A percentile compares a stretch with the other conserved stretches of the same genome.
Evolutionary conservation across 1,140 invertebrate genomes (phyloP).

Genomic region (Oedothorax gibbosus): DNA sequence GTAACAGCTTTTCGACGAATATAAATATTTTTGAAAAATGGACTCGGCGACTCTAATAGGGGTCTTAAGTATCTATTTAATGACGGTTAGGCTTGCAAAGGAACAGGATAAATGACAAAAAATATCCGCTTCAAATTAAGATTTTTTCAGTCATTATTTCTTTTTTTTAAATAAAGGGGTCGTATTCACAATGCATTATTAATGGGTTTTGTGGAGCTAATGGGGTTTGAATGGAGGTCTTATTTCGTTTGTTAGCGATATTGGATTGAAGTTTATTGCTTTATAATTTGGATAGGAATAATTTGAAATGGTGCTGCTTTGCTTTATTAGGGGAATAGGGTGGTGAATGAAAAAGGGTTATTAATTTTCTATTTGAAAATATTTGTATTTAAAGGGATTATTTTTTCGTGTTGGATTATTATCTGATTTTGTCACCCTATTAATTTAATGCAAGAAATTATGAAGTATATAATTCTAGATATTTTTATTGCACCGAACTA

Average conservation of each 20-base stretch:
- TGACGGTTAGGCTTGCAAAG: conserved; percentile 49
- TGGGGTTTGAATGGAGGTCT: background rate
- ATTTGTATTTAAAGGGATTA: too few relatives aligned
- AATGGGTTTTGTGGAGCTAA: background rate
- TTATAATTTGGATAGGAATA: background rate
- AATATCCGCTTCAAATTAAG: conserved; percentile 49
- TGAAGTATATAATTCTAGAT: too few relatives aligned
- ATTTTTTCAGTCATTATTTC: conserved; percentile 26
- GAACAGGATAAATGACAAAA: conserved; percentile 52
- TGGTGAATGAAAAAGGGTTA: too few relatives aligned
- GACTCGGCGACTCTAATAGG: conserved; percentile 47
- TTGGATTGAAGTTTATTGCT: too few relatives aligned
- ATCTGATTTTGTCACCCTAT: too few relatives aligned
- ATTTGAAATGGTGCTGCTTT: background rate
- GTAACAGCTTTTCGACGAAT: conserved; percentile 51
- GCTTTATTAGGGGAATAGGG: too few relatives aligned
- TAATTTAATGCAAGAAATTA: too few relatives aligned
- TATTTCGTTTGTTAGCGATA: conserved; percentile 20
- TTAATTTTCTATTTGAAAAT: too few relatives aligned
- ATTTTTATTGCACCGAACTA: too few relatives aligned
- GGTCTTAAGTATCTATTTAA: conserved; percentile 58
- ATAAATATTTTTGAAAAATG: conserved; percentile 61
- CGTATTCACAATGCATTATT: conserved; percentile 50
- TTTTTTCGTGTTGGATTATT: too few relatives aligned
- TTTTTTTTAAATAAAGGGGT: conserved; percentile 25